Percentiles rank a stretch among this genome's conserved stretches.
These are phyloP conservation scores for Cyanoramphus novaezelandiae DNA, from an alignment of 2,113 vertebrate species.

Conservation along the genomic window DNA sequence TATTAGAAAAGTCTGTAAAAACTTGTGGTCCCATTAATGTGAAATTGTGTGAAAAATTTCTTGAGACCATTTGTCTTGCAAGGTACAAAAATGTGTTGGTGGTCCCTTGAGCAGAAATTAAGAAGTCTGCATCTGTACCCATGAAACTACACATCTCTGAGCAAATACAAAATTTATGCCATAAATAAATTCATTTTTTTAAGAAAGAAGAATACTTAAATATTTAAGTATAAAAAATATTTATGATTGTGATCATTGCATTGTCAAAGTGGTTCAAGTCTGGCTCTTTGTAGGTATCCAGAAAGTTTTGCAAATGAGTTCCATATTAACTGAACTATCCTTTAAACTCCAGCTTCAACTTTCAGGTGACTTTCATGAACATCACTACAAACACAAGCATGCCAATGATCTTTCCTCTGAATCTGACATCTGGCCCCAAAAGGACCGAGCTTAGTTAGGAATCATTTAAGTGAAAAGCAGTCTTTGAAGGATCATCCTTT, in stretches of 20 bases:
- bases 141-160: not conserved
- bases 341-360: not conserved
- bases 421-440: not conserved
- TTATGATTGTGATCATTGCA: not conserved
- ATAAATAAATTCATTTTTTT: not conserved
- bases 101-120: not conserved
- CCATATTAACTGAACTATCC: not conserved
- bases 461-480: not conserved
- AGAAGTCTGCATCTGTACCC: not conserved
- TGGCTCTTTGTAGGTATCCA: not conserved
- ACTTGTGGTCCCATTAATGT: not conserved
- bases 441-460: not conserved
- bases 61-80: not conserved
- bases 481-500: not conserved
- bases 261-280: not conserved
- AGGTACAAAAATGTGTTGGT: not conserved
- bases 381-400: not conserved
- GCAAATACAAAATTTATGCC: not conserved
- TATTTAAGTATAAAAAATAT: not conserved
- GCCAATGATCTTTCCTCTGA: not conserved
- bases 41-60: not conserved
- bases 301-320: not conserved
- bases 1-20: constrained; percentile 37
- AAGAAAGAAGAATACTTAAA: not conserved
- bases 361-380: not conserved